Evolutionary conservation across 2,888 invertebrate species (phyloP).

Genomic region (Dimorphilus gyrociliatus): DNA sequence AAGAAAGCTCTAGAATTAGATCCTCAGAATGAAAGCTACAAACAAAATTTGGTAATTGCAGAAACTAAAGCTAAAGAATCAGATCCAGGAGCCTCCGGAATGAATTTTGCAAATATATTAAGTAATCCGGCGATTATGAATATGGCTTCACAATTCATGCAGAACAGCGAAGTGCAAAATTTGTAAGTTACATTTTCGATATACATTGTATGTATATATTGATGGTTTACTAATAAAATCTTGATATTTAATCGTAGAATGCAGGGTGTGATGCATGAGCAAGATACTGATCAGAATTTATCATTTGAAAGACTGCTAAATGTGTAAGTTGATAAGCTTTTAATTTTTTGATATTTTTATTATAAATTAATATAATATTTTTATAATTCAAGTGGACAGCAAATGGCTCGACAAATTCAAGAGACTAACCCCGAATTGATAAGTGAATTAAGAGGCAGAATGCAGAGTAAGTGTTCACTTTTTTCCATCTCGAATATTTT

Average conservation of each 20-base stretch:
- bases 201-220: too few species aligned
- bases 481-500: too few species aligned
- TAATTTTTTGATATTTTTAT: too few species aligned
- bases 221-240: too few species aligned
- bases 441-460: conserved; percentile 52
- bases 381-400: conserved; percentile 49
- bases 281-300: too few species aligned
- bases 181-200: too few species aligned
- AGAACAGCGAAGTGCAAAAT: conserved; percentile 63
- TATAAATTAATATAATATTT: conserved; percentile 15
- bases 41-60: conserved; percentile 64
- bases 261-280: too few species aligned
- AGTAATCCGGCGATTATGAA: conserved; percentile 65
- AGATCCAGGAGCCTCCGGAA: conserved; percentile 18
- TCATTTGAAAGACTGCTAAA: too few species aligned
- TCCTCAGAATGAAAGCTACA: conserved; percentile 75
- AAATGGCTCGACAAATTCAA: conserved; percentile 64
- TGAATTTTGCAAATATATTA: conserved; percentile 44
- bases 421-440: conserved; percentile 63
- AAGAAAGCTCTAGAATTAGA: conserved; percentile 73
- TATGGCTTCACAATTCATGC: conserved; percentile 55
- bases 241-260: too few species aligned
- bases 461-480: conserved; percentile 28
- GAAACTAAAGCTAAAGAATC: conserved; percentile 47
- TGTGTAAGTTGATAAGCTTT: too few species aligned